Conservation (phyloP, 2,888 invertebrate species). For the Syrphus vitripennis region DNA sequence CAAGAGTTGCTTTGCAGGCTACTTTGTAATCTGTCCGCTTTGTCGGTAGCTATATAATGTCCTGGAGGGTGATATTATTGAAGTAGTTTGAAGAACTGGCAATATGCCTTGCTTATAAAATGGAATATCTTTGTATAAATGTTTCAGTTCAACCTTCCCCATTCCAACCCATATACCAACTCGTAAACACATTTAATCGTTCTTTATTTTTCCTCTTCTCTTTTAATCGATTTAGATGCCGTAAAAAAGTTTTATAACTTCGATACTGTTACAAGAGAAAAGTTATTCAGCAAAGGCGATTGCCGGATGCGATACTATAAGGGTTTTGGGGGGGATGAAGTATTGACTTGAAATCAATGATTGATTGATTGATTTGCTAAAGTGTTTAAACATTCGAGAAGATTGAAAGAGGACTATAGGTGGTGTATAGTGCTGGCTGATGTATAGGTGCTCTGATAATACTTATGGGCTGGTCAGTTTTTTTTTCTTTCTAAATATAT, state of each 20-base stretch:
- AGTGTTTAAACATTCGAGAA: constrained; percentile 18
- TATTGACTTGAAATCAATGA: constrained; percentile 30
- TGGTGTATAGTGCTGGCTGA: not conserved
- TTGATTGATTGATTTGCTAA: constrained; percentile 54
- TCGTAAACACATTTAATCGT: constrained; percentile 28
- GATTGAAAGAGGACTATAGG: not conserved
- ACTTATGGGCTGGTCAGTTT: not conserved
- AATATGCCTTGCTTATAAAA: constrained; percentile 28
- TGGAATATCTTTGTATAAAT: constrained; percentile 3
- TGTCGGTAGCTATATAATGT: constrained; percentile 18
- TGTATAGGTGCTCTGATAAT: not conserved
- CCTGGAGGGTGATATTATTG: constrained; percentile 28
- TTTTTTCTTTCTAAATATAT: not conserved
- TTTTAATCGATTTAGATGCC: constrained; percentile 47
- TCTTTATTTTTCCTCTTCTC: not conserved
- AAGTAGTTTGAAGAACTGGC: constrained; percentile 38
- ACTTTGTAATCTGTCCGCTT: constrained; percentile 67
- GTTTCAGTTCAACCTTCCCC: not conserved
- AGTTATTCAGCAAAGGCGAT: constrained; percentile 8
- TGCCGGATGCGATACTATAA: not conserved
- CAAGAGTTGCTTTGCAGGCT: constrained; percentile 48
- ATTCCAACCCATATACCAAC: not conserved
- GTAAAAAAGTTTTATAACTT: constrained; percentile 32
- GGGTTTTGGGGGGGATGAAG: constrained; percentile 1
- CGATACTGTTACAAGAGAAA: not conserved